Conservation (phyloP, 2,888 invertebrate species). For the Alentia gelatinosa region DNA sequence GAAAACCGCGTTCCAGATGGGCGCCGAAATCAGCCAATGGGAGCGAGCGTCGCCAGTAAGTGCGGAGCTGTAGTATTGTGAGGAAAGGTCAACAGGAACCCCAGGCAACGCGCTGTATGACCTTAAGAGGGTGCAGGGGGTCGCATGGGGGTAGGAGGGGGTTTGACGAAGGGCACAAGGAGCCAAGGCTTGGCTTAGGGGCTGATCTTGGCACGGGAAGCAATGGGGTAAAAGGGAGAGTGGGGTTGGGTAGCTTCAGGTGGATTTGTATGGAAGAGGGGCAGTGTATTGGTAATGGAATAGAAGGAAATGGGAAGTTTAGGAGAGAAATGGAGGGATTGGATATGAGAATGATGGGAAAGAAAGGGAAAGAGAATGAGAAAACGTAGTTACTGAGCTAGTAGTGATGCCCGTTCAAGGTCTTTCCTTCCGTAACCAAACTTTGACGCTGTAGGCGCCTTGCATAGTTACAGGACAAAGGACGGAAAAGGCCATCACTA, state of each 20-base stretch:
- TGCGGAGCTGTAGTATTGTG: background rate
- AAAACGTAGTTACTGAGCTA: no score
- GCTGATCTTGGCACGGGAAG: background rate
- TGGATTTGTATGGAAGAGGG: background rate
- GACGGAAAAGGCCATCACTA: no score
- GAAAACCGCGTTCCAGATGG: slow-evolving; percentile 2
- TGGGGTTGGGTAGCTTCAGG: background rate
- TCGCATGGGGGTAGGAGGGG: background rate
- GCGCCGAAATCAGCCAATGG: background rate
- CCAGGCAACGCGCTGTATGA: background rate
- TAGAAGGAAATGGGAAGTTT: background rate
- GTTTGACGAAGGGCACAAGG: background rate
- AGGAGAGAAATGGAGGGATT: background rate
- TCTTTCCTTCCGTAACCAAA: no score
- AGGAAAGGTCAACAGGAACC: background rate
- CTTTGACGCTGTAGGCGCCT: no score
- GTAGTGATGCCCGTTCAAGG: no score
- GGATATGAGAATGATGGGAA: background rate
- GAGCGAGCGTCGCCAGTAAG: background rate
- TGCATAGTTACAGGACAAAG: no score
- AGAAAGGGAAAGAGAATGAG: background rate
- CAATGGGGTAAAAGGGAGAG: background rate
- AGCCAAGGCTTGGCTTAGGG: background rate
- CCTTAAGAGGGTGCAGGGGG: background rate
- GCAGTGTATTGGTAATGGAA: background rate